Base-by-base conservation (phyloP, 2,797 vertebrate species). In the Peromyscus melanophrys region DNA sequence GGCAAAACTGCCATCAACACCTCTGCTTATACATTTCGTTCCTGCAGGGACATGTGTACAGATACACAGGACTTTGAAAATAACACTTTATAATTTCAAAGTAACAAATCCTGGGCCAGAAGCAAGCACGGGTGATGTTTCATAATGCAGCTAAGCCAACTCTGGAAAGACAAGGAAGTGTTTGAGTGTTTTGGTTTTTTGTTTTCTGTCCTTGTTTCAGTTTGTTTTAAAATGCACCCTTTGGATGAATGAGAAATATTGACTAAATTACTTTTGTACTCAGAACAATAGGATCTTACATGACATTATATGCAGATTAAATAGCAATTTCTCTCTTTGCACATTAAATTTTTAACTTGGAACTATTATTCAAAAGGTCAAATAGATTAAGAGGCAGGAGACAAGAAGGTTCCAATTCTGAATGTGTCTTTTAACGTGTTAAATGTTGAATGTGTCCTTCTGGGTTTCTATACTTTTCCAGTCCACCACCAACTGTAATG, bases 21-120 rank as follows among this genome's bases (percentile, higher is more conserved):
- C 23, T 57, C 37, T 93, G 12, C 1, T 52, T 10, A 13, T n/a
- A 21, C 49, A n/a, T 90, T 88, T 85, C 61, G 8, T 95, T 78
- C 81, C 31, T 95, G 10, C 63, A 86, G 37, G 81, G 92, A 84
- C 17, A 86, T 7, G 52, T 16, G 31, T 73, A 40, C 25, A 57
- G 43, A 6, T 19, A 43, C 34, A 57, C 40, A 81, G 78, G 14
- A 90, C 19, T 8, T 77, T 43, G 57, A 90, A 78, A n/a, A 75
- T 27, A 94, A 43, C 95, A 89, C 10, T 46, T 92, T 34, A 52
- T 77, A 52, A 52, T 81, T 76, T 87, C 78, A 90, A 96, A 81
- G 6, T 91, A 37, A 37, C 49, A 95, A 90, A 37, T 61, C 43
- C 46, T 21, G n/a, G 14, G 2, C 49, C 89, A 67, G 52, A 65